phyloP scores from a whole-genome alignment of 1,140 invertebrate genomes.

The Euborellia annulipes region DNA sequence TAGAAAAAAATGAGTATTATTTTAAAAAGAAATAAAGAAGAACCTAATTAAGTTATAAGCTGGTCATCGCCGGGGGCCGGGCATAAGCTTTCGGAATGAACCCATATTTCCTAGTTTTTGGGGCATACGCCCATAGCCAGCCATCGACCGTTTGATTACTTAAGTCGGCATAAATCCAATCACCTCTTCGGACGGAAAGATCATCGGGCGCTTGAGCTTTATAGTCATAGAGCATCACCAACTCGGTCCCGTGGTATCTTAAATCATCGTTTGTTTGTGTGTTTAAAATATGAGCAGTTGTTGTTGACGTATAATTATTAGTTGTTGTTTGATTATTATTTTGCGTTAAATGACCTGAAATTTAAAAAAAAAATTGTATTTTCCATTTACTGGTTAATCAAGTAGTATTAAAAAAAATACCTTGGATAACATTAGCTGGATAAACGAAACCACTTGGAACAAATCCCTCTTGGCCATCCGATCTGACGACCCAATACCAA shows the following conservation, averaged over 20 bases:
- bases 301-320: conserved; percentile 11
- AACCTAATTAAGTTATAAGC: conserved; percentile 36
- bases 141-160: conserved; percentile 85
- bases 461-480: conserved; percentile 87
- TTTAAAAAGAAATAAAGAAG: background rate
- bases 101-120: conserved; percentile 81
- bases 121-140: conserved; percentile 89
- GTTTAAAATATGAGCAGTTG: conserved; percentile 18
- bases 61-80: conserved; percentile 80
- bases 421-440: conserved; percentile 65
- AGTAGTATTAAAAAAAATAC: conserved; percentile 24
- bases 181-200: conserved; percentile 70
- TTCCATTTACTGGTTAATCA: no score
- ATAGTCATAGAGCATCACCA: conserved; percentile 89
- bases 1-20: no score
- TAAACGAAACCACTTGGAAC: conserved; percentile 91
- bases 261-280: conserved; percentile 34
- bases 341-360: conserved; percentile 29
- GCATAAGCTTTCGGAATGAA: conserved; percentile 92
- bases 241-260: conserved; percentile 67
- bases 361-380: conserved; percentile 11
- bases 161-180: conserved; percentile 89
- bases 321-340: conserved; percentile 15
- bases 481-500: conserved; percentile 89
- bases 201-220: conserved; percentile 88